These are phyloP conservation scores for Sylvilagus bachmani DNA, from an alignment of 2,113 vertebrate genomes.

Conservation along the genomic window DNA sequence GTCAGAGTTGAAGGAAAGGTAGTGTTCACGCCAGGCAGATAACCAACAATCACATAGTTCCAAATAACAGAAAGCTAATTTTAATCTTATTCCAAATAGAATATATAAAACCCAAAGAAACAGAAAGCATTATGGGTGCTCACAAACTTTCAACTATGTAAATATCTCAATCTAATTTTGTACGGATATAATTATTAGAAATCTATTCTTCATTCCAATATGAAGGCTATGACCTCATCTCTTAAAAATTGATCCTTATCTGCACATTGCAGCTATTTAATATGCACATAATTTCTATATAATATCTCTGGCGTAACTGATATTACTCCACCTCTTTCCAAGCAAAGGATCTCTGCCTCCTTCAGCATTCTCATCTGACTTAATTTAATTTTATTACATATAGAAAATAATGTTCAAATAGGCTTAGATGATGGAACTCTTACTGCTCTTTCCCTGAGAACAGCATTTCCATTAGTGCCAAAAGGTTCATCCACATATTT, in stretches of 20 bases:
- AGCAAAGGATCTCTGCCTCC: not conserved
- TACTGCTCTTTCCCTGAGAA: not conserved
- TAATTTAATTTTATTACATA: not conserved
- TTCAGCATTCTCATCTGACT: not conserved
- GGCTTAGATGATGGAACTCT: not conserved
- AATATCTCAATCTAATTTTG: not conserved
- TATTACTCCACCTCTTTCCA: not conserved
- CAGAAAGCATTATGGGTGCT: not conserved
- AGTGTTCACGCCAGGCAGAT: not conserved
- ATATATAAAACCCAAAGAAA: not conserved
- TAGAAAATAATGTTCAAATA: slow-evolving; percentile 2
- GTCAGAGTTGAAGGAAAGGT: not conserved
- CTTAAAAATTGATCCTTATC: not conserved
- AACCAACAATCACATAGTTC: not conserved
- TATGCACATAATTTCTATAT: not conserved
- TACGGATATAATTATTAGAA: not conserved
- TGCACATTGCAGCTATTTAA: not conserved
- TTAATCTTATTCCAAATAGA: not conserved
- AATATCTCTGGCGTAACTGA: not conserved
- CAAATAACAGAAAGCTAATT: not conserved
- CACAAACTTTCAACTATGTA: not conserved
- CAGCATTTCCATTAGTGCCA: not conserved
- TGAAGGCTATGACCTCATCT: not conserved
- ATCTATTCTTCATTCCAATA: slow-evolving; percentile 13
- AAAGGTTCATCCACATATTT: not conserved